A percentile compares a stretch with the other conserved stretches of the same genome.
These are phyloP conservation scores for Festucalex cinctus DNA, from an alignment of 2,113 vertebrate genomes.

Conservation along the genomic window DNA sequence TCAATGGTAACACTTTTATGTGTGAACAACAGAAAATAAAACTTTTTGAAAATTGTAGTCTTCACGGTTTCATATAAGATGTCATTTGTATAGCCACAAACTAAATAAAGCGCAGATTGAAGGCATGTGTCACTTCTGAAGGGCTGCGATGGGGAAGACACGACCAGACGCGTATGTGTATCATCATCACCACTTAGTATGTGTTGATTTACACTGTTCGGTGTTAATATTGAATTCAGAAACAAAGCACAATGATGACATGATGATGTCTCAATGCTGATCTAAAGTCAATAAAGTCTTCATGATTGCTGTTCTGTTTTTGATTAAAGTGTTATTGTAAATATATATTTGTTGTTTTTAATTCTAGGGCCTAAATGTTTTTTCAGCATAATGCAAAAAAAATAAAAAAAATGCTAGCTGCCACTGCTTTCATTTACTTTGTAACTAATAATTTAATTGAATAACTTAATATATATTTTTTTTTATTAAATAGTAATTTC, in stretches of 20 bases:
- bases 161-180: background rate
- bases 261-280: background rate
- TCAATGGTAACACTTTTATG: slow-evolving; percentile 1
- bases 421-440: background rate
- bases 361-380: too few species aligned
- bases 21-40: slow-evolving; percentile 15
- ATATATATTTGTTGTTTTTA: too few species aligned
- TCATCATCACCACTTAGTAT: slow-evolving; percentile 9
- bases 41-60: background rate
- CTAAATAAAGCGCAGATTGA: slow-evolving; percentile 2
- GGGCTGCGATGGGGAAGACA: background rate
- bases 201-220: background rate
- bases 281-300: slow-evolving; percentile 31
- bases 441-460: too few species aligned
- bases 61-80: background rate
- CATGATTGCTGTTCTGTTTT: slow-evolving; percentile 22
- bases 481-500: too few species aligned
- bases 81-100: background rate
- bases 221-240: slow-evolving; percentile 1
- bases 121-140: background rate
- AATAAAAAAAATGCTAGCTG: too few species aligned
- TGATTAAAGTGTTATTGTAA: slow-evolving; percentile 39
- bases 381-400: too few species aligned
- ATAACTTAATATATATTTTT: too few species aligned
- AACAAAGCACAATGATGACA: background rate